A percentile compares a stretch with the other conserved stretches of the same genome.
phyloP scores from a whole-genome alignment of 2,888 invertebrate genomes.

The Cheilosia scutellata region DNA sequence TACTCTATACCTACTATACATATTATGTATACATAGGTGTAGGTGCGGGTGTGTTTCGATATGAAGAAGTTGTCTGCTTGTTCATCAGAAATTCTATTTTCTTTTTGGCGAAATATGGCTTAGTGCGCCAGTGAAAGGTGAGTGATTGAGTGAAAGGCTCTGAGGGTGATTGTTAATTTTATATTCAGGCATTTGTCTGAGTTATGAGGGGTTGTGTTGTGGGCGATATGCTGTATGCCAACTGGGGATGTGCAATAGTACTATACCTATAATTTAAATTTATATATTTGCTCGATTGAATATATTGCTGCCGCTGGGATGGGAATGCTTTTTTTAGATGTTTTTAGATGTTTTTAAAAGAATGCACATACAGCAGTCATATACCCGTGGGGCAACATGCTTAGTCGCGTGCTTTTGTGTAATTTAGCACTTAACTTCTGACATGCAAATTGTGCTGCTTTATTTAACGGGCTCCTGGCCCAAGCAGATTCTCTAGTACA shows the following conservation, averaged over 20 bases:
- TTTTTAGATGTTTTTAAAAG: not conserved
- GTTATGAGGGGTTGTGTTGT: not conserved
- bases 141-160: conserved; percentile 74
- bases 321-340: not conserved
- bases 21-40: conserved; percentile 40
- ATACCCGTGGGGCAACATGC: too few relatives aligned
- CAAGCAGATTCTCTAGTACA: too few relatives aligned
- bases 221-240: not conserved
- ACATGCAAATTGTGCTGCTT: too few relatives aligned
- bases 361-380: too few relatives aligned
- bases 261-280: conserved; percentile 62
- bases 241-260: conserved; percentile 40
- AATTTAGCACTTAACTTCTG: too few relatives aligned
- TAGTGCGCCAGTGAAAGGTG: conserved; percentile 61
- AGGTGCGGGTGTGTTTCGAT: conserved; percentile 15
- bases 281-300: conserved; percentile 26
- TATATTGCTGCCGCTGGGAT: not conserved
- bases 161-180: conserved; percentile 60
- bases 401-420: too few relatives aligned
- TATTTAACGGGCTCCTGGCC: too few relatives aligned
- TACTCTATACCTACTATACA: too few relatives aligned
- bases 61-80: conserved; percentile 60
- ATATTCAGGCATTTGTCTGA: conserved; percentile 33
- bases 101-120: conserved; percentile 46
- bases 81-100: conserved; percentile 40